Base-by-base conservation (phyloP, 2,888 invertebrate species). In the Clepsis dumicolana region DNA sequence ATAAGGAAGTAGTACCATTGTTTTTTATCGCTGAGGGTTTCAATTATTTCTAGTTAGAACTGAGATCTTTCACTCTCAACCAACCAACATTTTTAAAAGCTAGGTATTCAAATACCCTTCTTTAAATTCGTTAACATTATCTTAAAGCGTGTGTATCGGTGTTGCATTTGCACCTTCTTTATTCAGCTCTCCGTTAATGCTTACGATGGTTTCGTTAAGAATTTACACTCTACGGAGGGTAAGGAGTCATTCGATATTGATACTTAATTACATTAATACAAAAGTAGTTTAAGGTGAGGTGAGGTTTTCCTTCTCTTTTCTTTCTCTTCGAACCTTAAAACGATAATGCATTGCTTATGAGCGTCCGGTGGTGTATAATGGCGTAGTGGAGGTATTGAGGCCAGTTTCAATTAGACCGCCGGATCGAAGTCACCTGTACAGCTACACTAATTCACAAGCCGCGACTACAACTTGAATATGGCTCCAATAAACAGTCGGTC, bases 331-430 rank as follows among this genome's bases (percentile, higher is more conserved):
- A 73, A 72, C 71, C 79, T 78, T 78, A 80, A 81, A 74, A 71
- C 71, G 73, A 57, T 77, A 75, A 75, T 79, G 78, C 76, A 77
- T 78, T 77, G 71, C 64, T 76, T 73, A 73, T 75, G 74, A 75
- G 75, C 66, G 69, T 71, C 71, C 71, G 68, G 73, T 74, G 77
- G 73, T 76, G 74, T 71, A 60, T 71, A 60, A 50, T 71, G 71
- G 77, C 73, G 77, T 75, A 74, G 78, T 74, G 72, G 75, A 77
- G 78, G 73, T 81, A 75, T 75, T 80, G 76, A 77, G 76, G 61
- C 71, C 80, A 81, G 88, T 89, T 78, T 80, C 85, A 85, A 86
- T 88, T 87, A 85, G 80, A 81, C 80, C 82, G 86, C 71, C 83
- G 79, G 74, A 80, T 83, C 80, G 84, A 78, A 78, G 77, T 79